Percentiles rank a stretch among this genome's conserved stretches.
Evolutionary conservation across 2,113 vertebrate genomes (phyloP).

Genomic region (Centropus unirufus): DNA sequence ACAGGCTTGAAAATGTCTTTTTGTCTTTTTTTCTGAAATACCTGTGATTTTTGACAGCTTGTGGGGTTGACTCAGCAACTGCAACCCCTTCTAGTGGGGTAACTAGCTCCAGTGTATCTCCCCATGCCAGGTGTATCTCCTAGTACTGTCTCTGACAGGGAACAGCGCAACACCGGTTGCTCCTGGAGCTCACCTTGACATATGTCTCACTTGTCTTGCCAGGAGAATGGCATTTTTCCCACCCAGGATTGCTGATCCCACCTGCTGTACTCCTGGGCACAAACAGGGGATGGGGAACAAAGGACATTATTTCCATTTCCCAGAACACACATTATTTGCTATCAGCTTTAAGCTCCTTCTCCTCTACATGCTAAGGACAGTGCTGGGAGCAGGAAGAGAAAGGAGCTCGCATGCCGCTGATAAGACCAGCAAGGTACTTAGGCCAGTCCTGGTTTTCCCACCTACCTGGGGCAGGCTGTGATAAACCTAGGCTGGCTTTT

Average conservation of each 20-base stretch:
- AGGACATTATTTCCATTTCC: no score
- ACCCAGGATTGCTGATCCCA: neutral
- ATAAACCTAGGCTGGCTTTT: neutral
- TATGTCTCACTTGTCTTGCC: neutral
- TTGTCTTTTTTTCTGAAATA: neutral
- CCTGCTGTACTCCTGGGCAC: neutral
- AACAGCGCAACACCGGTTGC: neutral
- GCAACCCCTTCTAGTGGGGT: neutral
- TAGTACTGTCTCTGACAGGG: neutral
- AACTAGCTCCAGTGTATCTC: accelerated
- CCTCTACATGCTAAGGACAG: neutral
- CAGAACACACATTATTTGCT: neutral
- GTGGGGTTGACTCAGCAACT: neutral
- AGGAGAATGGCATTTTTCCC: neutral
- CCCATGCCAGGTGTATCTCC: accelerated
- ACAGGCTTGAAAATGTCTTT: neutral
- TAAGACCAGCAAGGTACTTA: accelerated
- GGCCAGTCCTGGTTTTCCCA: neutral
- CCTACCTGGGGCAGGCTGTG: neutral
- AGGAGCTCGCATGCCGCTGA: accelerated
- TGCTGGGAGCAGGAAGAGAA: neutral
- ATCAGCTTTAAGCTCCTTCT: neutral
- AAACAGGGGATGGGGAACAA: accelerated
- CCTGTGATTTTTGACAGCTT: neutral
- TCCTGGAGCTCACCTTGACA: neutral